phyloP scores from a whole-genome alignment of 2,888 invertebrate genomes.

The Brenthis hecate region DNA sequence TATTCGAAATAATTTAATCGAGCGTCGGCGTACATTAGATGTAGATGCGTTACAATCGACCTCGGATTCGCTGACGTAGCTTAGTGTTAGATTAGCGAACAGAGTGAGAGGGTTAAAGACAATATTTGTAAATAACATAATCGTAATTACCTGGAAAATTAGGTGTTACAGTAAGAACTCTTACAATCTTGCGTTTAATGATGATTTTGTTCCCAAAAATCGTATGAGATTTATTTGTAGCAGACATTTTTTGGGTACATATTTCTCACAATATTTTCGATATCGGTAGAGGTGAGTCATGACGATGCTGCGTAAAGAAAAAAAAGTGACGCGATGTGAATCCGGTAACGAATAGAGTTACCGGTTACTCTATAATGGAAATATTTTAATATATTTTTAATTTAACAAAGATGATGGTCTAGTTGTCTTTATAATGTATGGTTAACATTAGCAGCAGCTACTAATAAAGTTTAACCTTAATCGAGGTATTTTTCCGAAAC shows the following conservation, averaged over 20 bases:
- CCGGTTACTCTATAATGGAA: too few relatives aligned
- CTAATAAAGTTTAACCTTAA: neutral
- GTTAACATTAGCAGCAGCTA: constrained; percentile 1
- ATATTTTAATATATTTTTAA: neutral
- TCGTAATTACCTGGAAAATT: constrained; percentile 76
- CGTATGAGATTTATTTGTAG: neutral
- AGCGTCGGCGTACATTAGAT: constrained; percentile 66
- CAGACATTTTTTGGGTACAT: neutral
- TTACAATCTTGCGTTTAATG: constrained; percentile 40
- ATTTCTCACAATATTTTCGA: neutral
- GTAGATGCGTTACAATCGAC: constrained; percentile 74
- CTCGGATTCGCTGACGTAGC: constrained; percentile 76
- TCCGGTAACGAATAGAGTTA: too few relatives aligned
- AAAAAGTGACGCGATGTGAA: too few relatives aligned
- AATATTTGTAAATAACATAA: constrained; percentile 83
- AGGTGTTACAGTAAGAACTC: constrained; percentile 69
- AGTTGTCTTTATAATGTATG: neutral
- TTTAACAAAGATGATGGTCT: neutral
- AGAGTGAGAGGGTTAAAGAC: constrained; percentile 83
- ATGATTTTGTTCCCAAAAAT: constrained; percentile 21
- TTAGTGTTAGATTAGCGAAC: constrained; percentile 79
- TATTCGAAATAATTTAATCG: constrained; percentile 68
- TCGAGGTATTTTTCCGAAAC: too few relatives aligned
- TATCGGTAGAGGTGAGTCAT: neutral
- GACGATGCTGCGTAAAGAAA: neutral